phyloP scores from a whole-genome alignment of 2,888 invertebrate genomes.

The Laothoe populi region DNA sequence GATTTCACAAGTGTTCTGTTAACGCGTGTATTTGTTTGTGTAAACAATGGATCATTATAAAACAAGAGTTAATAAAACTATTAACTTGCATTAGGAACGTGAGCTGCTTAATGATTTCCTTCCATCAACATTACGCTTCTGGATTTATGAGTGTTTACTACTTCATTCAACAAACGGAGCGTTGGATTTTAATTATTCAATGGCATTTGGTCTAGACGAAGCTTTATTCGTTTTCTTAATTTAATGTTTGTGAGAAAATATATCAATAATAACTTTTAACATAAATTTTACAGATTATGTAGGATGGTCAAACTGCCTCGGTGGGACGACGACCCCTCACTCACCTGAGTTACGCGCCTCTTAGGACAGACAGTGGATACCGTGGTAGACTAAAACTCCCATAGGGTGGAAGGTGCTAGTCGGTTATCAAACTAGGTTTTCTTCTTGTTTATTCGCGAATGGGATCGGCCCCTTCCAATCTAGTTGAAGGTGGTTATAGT shows the following conservation, averaged over 20 bases:
- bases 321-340: too few relatives aligned
- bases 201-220: background rate
- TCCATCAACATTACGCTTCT: background rate
- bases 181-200: background rate
- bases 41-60: constrained; percentile 19
- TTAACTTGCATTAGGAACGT: constrained; percentile 19
- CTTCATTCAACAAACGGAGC: background rate
- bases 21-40: constrained; percentile 19
- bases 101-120: constrained; percentile 8
- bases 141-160: constrained; percentile 11
- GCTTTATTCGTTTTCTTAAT: background rate
- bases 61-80: constrained; percentile 18
- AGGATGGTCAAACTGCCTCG: too few relatives aligned
- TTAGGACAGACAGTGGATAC: too few relatives aligned
- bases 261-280: too few relatives aligned
- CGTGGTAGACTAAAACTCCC: too few relatives aligned
- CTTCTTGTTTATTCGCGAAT: too few relatives aligned
- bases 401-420: too few relatives aligned
- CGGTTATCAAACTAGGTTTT: too few relatives aligned
- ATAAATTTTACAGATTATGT: too few relatives aligned
- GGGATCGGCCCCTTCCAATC: too few relatives aligned
- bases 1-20: constrained; percentile 11
- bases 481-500: too few relatives aligned
- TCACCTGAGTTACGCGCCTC: too few relatives aligned
- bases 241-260: background rate